Conservation (phyloP, 2,888 invertebrate genomes). For the Micropterix aruncella region DNA sequence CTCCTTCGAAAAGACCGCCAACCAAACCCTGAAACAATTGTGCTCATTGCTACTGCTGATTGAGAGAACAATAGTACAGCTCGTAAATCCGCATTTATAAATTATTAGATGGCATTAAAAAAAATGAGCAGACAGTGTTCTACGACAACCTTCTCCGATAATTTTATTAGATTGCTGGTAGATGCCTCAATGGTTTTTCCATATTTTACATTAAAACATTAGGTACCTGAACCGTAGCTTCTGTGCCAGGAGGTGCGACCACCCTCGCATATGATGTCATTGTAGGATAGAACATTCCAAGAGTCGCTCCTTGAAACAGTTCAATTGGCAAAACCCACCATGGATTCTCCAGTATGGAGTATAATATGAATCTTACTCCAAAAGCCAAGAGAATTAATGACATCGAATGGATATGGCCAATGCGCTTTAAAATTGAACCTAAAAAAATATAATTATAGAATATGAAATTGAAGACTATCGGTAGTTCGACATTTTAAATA, state of each 20-base stretch:
- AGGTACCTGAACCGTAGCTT: slow-evolving; percentile 70
- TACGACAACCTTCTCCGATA: no score
- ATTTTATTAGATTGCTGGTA: no score
- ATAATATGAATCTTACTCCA: slow-evolving; percentile 66
- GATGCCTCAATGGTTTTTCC: no score
- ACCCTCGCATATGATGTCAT: slow-evolving; percentile 82
- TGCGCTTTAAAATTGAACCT: slow-evolving; percentile 57
- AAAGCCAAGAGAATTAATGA: slow-evolving; percentile 67
- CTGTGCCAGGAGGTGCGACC: slow-evolving; percentile 70
- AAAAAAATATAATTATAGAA: slow-evolving; percentile 16
- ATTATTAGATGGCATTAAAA: no score
- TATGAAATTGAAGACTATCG: no score
- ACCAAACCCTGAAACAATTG: slow-evolving; percentile 53
- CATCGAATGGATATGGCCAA: slow-evolving; percentile 76
- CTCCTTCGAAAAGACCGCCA: slow-evolving; percentile 76
- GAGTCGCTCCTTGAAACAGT: slow-evolving; percentile 74
- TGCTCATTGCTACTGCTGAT: not conserved
- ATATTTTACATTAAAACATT: no score
- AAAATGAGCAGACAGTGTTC: no score
- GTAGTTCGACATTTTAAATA: no score
- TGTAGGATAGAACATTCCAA: slow-evolving; percentile 76
- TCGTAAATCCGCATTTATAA: no score
- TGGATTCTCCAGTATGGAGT: slow-evolving; percentile 64
- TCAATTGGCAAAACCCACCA: slow-evolving; percentile 82
- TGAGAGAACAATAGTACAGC: not conserved